Base-by-base conservation (phyloP, 1,140 invertebrate genomes). In the Drosophila repletoides region DNA sequence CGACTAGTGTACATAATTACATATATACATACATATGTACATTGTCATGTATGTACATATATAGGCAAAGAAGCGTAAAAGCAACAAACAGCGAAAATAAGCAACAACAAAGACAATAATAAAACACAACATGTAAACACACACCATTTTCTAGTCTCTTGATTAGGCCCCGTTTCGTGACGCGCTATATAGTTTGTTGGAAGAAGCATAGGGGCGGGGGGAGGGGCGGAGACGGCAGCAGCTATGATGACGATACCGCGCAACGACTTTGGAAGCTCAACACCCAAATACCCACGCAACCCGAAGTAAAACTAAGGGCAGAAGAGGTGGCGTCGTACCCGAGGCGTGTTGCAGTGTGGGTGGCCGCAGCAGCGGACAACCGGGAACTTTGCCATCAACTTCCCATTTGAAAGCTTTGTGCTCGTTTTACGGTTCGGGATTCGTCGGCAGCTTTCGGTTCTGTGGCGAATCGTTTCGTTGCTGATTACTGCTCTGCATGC, bases 61-160 rank as follows among this genome's bases (percentile, higher is more conserved):
- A 34, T 46, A 51, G 31, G 49, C 46, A 29, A 55, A 64, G 40
- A 22, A 40, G 28, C 33, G 53, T 63, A 46, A 56, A 66, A 66
- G 61, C 61, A 66, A 45, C 14, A 46, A 64, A 56, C 38, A 53
- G 28, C 29, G 41, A 31, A 43, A 29, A 53, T 15, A 26, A 48
- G 24, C 58, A n/a, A 49, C 19, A 34, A 40, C n/a, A 64, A 34
- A n/a, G 41, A 58, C 5, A 71, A 59, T 19, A 60, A 46, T 12
- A 69, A 52, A 41, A 68, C 31, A 51, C 28, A 67, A 64, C 53
- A 34, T 56, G 36, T 63, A 63, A 49, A 72, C 77, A 70, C 49
- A 72, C 68, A 83, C 48, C 40, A 83, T 70, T 84, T 73, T 69
- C 55, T 84, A 84, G 79, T 83, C 77, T 83, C 77, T 51, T 83